These are phyloP conservation scores for Malacoraja senta DNA, from an alignment of 2,797 vertebrate genomes.

Conservation along the genomic window DNA sequence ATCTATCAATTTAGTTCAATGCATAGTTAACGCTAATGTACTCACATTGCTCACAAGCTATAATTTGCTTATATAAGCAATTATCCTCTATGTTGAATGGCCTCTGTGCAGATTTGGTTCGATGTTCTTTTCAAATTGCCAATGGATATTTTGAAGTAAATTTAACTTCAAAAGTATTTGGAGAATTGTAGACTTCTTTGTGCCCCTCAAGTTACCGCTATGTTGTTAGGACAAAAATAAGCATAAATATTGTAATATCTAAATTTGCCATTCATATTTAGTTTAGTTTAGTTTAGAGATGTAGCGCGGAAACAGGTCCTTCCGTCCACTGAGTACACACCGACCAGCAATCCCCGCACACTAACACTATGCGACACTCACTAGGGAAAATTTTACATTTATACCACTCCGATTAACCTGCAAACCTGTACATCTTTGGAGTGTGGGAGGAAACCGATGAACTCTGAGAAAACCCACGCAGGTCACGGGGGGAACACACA, in stretches of 20 bases:
- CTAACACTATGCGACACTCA: too few species aligned
- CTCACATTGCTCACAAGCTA: background rate
- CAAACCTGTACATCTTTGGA: too few species aligned
- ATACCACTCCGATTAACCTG: too few species aligned
- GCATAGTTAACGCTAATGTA: background rate
- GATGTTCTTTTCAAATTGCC: background rate
- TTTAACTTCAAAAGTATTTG: background rate
- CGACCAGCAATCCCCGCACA: too few species aligned
- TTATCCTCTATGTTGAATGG: background rate
- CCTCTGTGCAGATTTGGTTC: background rate
- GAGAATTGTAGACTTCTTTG: background rate
- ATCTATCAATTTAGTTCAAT: slow-evolving; percentile 11
- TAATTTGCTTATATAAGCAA: background rate
- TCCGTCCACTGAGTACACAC: too few species aligned
- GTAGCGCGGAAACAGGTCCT: too few species aligned
- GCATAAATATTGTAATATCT: background rate
- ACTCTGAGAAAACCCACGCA: too few species aligned
- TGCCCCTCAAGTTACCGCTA: background rate
- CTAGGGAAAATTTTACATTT: too few species aligned
- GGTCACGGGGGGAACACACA: too few species aligned
- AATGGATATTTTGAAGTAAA: background rate
- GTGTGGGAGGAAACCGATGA: too few species aligned
- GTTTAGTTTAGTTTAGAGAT: too few species aligned
- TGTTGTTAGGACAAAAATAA: background rate
- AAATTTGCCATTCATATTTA: background rate